These are phyloP conservation scores for Pyrgus malvae DNA, from an alignment of 2,888 invertebrate genomes.

Conservation along the genomic window DNA sequence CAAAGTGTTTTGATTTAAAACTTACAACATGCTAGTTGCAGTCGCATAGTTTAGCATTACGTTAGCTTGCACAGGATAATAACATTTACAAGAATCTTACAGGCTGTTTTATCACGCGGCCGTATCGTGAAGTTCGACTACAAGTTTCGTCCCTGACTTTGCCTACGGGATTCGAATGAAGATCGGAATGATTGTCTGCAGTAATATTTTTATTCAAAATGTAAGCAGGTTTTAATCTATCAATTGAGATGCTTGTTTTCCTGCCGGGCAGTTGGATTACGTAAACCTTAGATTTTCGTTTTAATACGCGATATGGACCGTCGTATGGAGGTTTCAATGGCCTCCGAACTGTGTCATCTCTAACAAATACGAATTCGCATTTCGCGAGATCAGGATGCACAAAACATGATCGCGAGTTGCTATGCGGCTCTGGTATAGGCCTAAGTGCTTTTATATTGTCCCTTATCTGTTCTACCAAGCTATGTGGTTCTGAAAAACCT, in stretches of 20 bases:
- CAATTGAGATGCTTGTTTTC: conserved; percentile 10
- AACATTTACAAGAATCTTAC: not conserved
- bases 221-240: conserved; percentile 23
- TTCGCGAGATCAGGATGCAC: conserved; percentile 9
- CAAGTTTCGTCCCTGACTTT: too few species aligned
- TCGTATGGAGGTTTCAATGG: conserved; percentile 13
- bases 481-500: conserved; percentile 6
- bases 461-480: not conserved
- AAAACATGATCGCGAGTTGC: not conserved
- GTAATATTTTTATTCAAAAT: not conserved
- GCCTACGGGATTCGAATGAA: too few species aligned
- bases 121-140: not conserved
- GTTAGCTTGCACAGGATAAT: too few species aligned
- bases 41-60: too few species aligned
- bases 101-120: not conserved
- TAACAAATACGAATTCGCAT: conserved; percentile 1
- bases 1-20: too few species aligned
- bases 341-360: conserved; percentile 3
- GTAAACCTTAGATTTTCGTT: not conserved
- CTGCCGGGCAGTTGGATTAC: not conserved
- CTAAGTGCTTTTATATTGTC: not conserved
- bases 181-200: not conserved
- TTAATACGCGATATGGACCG: conserved; percentile 8
- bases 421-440: not conserved
- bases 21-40: too few species aligned